Evolutionary conservation across 2,888 invertebrate species (phyloP).

Genomic region (Tanytarsus gracilentus): DNA sequence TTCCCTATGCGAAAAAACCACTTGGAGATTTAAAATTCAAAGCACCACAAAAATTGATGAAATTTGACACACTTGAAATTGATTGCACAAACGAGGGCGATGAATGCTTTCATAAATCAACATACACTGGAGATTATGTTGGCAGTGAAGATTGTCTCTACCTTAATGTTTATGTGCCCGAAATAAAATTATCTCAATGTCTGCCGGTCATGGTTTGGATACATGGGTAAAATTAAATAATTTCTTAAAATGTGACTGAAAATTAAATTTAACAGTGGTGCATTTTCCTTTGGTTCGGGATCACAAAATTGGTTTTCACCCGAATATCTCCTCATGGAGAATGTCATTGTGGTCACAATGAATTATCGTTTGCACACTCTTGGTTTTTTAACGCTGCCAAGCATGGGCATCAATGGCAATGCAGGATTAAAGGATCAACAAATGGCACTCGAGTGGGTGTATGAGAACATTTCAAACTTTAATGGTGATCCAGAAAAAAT

Average conservation of each 20-base stretch:
- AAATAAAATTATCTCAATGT: not conserved
- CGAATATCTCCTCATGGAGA: conserved; percentile 38
- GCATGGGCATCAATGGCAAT: conserved; percentile 39
- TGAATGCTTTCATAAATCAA: conserved; percentile 37
- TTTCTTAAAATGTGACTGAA: not conserved
- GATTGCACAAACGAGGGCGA: conserved; percentile 38
- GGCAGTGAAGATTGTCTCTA: conserved; percentile 41
- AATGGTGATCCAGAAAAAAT: conserved; percentile 43
- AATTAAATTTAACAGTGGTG: not conserved
- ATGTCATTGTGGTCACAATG: conserved; percentile 39
- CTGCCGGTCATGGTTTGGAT: conserved; percentile 20
- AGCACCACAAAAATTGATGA: conserved; percentile 39
- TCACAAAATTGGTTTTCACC: conserved; percentile 36
- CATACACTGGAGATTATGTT: conserved; percentile 32
- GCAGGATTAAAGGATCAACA: conserved; percentile 41
- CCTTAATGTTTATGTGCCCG: conserved; percentile 38
- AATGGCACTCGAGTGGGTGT: conserved; percentile 44
- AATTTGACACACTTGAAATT: conserved; percentile 36
- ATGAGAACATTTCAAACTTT: conserved; percentile 44
- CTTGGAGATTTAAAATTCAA: conserved; percentile 42
- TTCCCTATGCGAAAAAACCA: conserved; percentile 52
- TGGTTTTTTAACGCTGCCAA: conserved; percentile 39
- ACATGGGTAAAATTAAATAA: not conserved
- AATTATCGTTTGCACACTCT: conserved; percentile 41
- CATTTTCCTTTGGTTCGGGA: not conserved